These are phyloP conservation scores for Ptychochromis oligacanthus DNA, from an alignment of 2,113 vertebrate species.

Conservation along the genomic window DNA sequence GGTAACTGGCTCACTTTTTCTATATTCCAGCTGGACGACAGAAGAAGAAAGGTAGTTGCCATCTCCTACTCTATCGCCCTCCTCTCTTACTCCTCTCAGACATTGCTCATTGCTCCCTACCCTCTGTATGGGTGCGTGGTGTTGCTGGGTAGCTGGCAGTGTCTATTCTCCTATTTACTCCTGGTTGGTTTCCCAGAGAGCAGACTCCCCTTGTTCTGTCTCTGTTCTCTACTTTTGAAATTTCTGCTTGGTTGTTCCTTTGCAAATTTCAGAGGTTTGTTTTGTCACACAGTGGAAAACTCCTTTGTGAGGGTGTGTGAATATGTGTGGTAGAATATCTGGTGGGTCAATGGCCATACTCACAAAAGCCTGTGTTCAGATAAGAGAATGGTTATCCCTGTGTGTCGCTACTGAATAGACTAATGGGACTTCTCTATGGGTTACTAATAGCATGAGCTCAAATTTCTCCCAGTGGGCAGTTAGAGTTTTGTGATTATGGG, in stretches of 20 bases:
- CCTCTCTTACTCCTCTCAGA: conserved; percentile 50
- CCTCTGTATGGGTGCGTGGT: conserved; percentile 66
- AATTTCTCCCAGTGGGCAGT: conserved; percentile 31
- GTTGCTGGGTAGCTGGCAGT: conserved; percentile 46
- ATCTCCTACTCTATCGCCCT: conserved; percentile 59
- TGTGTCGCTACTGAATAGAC: conserved; percentile 59
- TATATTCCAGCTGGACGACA: conserved; percentile 84
- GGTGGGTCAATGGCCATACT: conserved; percentile 52
- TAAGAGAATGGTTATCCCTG: conserved; percentile 57
- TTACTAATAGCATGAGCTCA: conserved; percentile 72
- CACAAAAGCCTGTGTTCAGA: conserved; percentile 64
- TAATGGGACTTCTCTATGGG: conserved; percentile 50
- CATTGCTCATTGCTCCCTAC: conserved; percentile 45
- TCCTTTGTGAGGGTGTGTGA: conserved; percentile 38
- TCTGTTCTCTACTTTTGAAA: conserved; percentile 45
- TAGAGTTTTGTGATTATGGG: conserved; percentile 60
- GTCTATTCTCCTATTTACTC: conserved; percentile 51
- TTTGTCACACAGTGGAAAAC: conserved; percentile 44
- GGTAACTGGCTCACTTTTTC: conserved; percentile 76
- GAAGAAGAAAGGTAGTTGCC: conserved; percentile 83
- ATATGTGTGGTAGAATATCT: conserved; percentile 31
- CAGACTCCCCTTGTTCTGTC: conserved; percentile 26
- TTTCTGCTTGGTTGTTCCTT: conserved; percentile 46
- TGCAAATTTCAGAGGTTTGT: conserved; percentile 43
- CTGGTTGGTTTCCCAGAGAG: conserved; percentile 45